Evolutionary conservation across 2,888 invertebrate genomes (phyloP).

Genomic region (Lottia gigantea): DNA sequence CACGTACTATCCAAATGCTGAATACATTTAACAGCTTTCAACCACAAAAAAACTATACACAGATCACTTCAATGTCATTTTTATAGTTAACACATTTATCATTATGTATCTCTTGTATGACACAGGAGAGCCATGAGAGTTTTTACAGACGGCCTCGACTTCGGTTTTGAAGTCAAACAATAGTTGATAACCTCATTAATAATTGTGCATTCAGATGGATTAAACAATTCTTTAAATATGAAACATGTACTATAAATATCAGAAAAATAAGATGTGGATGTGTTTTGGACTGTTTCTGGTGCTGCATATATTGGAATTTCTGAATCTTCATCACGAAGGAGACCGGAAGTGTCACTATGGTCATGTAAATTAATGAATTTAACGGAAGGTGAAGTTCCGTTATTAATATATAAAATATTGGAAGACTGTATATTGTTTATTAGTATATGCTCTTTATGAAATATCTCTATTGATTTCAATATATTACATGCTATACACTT

Average conservation of each 20-base stretch:
- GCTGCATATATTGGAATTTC: background rate
- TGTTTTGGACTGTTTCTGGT: background rate
- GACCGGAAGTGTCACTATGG: background rate
- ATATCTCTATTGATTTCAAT: background rate
- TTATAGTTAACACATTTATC: too few relatives aligned
- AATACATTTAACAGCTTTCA: too few relatives aligned
- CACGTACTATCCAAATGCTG: too few relatives aligned
- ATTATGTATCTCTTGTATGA: too few relatives aligned
- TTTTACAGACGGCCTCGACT: too few relatives aligned
- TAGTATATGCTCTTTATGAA: conserved; percentile 16
- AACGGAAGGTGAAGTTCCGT: background rate
- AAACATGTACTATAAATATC: background rate
- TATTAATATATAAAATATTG: conserved; percentile 11
- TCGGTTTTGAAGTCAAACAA: too few relatives aligned
- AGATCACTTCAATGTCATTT: too few relatives aligned
- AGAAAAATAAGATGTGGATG: background rate
- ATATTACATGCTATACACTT: conserved; percentile 1
- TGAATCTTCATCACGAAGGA: background rate
- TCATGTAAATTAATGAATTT: background rate
- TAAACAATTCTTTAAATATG: background rate
- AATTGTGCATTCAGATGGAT: too few relatives aligned
- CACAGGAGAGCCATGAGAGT: too few relatives aligned
- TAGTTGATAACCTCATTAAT: too few relatives aligned
- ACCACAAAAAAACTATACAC: too few relatives aligned
- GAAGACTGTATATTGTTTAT: conserved; percentile 14